Conservation (phyloP, 2,797 vertebrate genomes). For the Phrynocephalus forsythii region DNA sequence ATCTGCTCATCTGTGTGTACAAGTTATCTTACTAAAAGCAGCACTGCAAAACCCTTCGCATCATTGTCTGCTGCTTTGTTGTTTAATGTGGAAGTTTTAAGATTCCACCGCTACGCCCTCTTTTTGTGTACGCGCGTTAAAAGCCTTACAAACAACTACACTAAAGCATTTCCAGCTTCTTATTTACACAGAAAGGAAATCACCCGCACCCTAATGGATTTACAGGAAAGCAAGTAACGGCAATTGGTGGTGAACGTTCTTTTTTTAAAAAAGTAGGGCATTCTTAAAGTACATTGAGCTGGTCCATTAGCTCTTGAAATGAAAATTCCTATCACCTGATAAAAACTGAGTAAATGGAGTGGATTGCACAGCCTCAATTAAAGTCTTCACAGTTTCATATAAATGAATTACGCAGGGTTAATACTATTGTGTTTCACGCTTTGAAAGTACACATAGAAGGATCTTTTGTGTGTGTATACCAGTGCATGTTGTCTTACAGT, state of each 20-base stretch:
- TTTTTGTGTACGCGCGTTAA: slow-evolving; percentile 27
- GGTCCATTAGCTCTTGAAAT: slow-evolving; percentile 10
- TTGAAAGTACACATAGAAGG: neutral
- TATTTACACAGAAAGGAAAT: slow-evolving; percentile 19
- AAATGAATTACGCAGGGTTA: accelerated
- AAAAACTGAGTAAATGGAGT: neutral
- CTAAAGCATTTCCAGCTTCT: slow-evolving; percentile 14
- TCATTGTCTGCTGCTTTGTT: slow-evolving; percentile 35
- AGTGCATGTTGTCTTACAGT: neutral
- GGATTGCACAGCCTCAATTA: neutral
- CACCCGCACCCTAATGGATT: neutral
- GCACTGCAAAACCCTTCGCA: slow-evolving; percentile 39
- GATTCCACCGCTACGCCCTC: slow-evolving; percentile 46
- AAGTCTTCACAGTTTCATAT: slow-evolving; percentile 4
- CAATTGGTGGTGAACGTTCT: neutral
- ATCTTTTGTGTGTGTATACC: neutral
- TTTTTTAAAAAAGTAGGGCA: neutral
- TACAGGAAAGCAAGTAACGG: neutral
- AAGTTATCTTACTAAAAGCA: slow-evolving; percentile 51
- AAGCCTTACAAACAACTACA: slow-evolving; percentile 4
- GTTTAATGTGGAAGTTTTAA: slow-evolving; percentile 32
- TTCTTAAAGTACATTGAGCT: neutral
- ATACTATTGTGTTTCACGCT: accelerated
- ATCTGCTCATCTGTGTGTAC: neutral
- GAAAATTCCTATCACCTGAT: accelerated